Percentiles rank a stretch among this genome's conserved stretches.
phyloP scores from a whole-genome alignment of 2,888 invertebrate genomes.

The Chironomus riparius region DNA sequence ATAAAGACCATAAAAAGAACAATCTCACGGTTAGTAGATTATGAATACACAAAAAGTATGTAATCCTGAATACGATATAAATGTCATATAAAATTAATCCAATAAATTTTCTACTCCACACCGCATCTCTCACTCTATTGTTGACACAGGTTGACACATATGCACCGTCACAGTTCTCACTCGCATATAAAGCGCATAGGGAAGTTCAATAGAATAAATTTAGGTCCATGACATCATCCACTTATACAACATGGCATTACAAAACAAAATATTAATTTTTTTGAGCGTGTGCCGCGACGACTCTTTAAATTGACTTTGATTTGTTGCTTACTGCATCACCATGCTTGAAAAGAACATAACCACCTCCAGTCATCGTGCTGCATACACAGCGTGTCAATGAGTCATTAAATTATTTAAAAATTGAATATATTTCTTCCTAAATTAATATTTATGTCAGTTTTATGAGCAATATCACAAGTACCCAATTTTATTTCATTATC shows the following conservation, averaged over 20 bases:
- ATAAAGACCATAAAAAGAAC: too few relatives aligned
- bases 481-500: too few relatives aligned
- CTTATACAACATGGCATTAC: not conserved
- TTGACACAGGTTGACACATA: not conserved
- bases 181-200: not conserved
- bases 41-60: not conserved
- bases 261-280: not conserved
- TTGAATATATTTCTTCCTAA: not conserved
- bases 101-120: not conserved
- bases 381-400: not conserved
- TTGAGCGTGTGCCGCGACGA: not conserved
- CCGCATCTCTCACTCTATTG: not conserved
- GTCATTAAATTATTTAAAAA: conserved; percentile 16
- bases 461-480: not conserved
- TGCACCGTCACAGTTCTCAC: not conserved
- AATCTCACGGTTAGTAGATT: not conserved
- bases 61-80: conserved; percentile 12
- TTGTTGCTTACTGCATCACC: conserved; percentile 1
- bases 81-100: conserved; percentile 9
- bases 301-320: conserved; percentile 8
- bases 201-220: not conserved
- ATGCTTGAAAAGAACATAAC: not conserved
- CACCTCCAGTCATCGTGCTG: not conserved
- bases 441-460: conserved; percentile 23
- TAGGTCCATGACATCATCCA: not conserved